Conservation (phyloP, 2,113 vertebrate genomes). For the Gallinago media region DNA sequence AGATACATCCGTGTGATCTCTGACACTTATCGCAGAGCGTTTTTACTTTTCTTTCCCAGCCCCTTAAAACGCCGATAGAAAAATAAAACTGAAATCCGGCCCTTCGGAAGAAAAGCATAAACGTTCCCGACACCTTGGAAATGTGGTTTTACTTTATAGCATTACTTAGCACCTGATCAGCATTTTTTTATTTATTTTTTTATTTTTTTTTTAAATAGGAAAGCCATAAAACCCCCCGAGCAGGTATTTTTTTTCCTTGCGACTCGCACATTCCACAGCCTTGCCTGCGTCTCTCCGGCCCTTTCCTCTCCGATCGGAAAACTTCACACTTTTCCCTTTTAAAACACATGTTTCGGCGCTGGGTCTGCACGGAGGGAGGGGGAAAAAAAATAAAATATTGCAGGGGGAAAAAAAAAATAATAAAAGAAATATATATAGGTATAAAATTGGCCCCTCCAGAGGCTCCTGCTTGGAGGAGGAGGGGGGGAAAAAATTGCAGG, state of each 20-base stretch:
- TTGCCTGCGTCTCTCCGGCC: constrained; percentile 9
- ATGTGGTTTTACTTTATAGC: constrained; percentile 80
- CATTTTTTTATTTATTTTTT: background rate
- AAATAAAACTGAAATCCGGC: constrained; percentile 43
- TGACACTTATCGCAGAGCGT: background rate
- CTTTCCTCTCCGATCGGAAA: constrained; percentile 59
- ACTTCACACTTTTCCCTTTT: constrained; percentile 83
- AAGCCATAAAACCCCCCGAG: constrained; percentile 66
- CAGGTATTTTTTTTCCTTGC: constrained; percentile 59
- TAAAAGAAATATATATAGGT: background rate
- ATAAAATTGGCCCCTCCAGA: background rate
- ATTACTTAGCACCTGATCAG: constrained; percentile 82
- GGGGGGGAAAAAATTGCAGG: background rate
- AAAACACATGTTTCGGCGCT: constrained; percentile 77
- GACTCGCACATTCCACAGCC: constrained; percentile 35
- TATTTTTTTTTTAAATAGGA: constrained; percentile 28
- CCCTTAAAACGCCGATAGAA: constrained; percentile 6
- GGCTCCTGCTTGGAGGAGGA: background rate
- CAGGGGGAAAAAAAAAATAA: background rate
- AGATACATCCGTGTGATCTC: too few relatives aligned
- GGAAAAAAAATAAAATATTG: too few relatives aligned
- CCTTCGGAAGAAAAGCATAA: constrained; percentile 65
- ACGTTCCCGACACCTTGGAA: constrained; percentile 75
- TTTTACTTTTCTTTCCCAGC: background rate
- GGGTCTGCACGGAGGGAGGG: background rate